phyloP scores from a whole-genome alignment of 2,888 invertebrate species.

The Diplazon laetatorius region DNA sequence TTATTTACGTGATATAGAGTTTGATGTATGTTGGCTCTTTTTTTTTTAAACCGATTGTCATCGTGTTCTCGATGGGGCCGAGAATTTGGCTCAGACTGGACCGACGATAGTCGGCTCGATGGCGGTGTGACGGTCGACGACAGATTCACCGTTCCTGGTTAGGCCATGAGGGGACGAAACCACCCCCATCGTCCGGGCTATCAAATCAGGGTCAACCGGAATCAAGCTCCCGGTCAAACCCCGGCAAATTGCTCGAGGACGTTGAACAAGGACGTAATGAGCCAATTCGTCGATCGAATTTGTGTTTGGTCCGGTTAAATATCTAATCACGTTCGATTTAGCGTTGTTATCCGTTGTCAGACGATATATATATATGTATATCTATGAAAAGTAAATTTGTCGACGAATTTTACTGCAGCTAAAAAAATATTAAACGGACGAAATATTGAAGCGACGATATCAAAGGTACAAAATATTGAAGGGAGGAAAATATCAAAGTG shows the following conservation, averaged over 20 bases:
- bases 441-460: too few species aligned
- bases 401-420: too few species aligned
- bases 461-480: too few species aligned
- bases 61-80: conserved; percentile 45
- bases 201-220: conserved; percentile 76
- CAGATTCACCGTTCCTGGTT: conserved; percentile 12
- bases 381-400: too few species aligned
- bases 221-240: conserved; percentile 74
- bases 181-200: conserved; percentile 50
- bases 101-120: too few species aligned
- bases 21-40: conserved; percentile 47
- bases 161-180: not conserved
- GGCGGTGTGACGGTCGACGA: too few species aligned
- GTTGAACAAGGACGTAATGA: conserved; percentile 65
- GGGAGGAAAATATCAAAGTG: too few species aligned
- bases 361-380: too few species aligned
- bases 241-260: conserved; percentile 66
- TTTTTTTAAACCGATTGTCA: conserved; percentile 20
- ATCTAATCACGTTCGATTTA: not conserved
- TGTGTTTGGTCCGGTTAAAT: conserved; percentile 27
- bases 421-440: too few species aligned
- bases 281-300: conserved; percentile 59
- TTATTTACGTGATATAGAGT: conserved; percentile 13
- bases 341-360: too few species aligned
- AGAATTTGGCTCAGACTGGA: too few species aligned